Evolutionary conservation across 2,797 vertebrate species (phyloP).

Genomic region (Geotrypetes seraphini): DNA sequence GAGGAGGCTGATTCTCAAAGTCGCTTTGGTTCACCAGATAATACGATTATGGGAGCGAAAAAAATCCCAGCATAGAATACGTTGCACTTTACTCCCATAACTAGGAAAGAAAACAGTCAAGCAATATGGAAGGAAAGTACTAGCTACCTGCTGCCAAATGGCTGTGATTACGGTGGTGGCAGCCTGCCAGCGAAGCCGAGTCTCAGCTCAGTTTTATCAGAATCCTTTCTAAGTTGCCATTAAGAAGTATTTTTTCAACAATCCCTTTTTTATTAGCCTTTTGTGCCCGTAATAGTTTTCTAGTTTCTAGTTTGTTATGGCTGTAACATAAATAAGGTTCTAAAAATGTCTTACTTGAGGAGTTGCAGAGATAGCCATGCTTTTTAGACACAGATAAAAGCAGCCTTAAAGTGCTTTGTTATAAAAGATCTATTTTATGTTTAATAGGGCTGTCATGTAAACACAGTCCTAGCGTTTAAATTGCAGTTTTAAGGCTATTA

Average conservation of each 20-base stretch:
- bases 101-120: constrained; percentile 18
- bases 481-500: constrained; percentile 68
- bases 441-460: constrained; percentile 68
- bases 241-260: constrained; percentile 66
- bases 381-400: constrained; percentile 61
- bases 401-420: constrained; percentile 49
- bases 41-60: constrained; percentile 1
- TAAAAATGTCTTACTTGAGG: constrained; percentile 70
- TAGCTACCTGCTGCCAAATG: constrained; percentile 37
- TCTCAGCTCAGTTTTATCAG: constrained; percentile 44
- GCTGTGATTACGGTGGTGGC: constrained; percentile 33
- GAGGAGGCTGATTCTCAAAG: neutral
- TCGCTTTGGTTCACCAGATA: constrained; percentile 8
- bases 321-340: constrained; percentile 67
- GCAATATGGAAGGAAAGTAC: constrained; percentile 21
- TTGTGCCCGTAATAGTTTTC: constrained; percentile 68
- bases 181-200: constrained; percentile 40
- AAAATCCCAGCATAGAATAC: neutral
- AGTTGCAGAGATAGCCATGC: constrained; percentile 55
- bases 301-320: constrained; percentile 68
- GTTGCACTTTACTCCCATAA: constrained; percentile 16
- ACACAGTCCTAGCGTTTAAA: constrained; percentile 60
- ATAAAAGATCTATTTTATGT: constrained; percentile 64
- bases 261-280: constrained; percentile 66
- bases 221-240: constrained; percentile 52